A percentile compares a stretch with the other conserved stretches of the same genome.
These are phyloP conservation scores for Eremobia ochroleuca DNA, from an alignment of 2,888 invertebrate genomes.

Conservation along the genomic window DNA sequence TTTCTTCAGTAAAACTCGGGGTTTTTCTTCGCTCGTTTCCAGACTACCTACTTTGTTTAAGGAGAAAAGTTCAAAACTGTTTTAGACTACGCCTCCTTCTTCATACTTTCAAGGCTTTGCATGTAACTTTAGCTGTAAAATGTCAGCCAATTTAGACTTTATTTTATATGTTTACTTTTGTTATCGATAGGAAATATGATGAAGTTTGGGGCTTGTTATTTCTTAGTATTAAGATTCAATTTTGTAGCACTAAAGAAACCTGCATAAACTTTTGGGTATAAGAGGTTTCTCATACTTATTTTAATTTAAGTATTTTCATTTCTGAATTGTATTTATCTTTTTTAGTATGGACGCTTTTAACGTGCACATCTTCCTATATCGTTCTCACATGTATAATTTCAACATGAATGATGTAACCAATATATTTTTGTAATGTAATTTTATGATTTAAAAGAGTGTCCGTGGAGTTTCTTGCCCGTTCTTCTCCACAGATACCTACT, in stretches of 20 bases:
- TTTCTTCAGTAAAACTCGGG: conserved; percentile 47
- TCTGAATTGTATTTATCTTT: too few species aligned
- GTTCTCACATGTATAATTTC: too few species aligned
- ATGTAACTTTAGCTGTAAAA: conserved; percentile 53
- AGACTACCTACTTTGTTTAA: conserved; percentile 56
- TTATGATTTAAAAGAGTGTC: too few species aligned
- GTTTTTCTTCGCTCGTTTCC: conserved; percentile 52
- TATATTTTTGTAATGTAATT: too few species aligned
- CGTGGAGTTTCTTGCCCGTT: too few species aligned
- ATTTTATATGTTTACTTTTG: conserved; percentile 44
- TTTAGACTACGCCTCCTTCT: conserved; percentile 53
- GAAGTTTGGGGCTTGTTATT: conserved; percentile 17
- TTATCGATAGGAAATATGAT: conserved; percentile 15
- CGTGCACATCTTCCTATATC: too few species aligned
- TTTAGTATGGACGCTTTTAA: too few species aligned
- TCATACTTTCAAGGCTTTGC: conserved; percentile 47
- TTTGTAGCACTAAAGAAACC: background rate
- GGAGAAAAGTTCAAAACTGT: conserved; percentile 63
- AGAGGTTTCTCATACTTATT: background rate
- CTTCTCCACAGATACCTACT: too few species aligned
- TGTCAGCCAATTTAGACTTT: conserved; percentile 47
- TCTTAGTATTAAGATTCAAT: background rate
- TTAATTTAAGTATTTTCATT: too few species aligned
- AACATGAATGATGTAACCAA: too few species aligned
- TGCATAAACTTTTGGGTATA: background rate